These are phyloP conservation scores for Bombylius major DNA, from an alignment of 2,888 invertebrate genomes.

Conservation along the genomic window DNA sequence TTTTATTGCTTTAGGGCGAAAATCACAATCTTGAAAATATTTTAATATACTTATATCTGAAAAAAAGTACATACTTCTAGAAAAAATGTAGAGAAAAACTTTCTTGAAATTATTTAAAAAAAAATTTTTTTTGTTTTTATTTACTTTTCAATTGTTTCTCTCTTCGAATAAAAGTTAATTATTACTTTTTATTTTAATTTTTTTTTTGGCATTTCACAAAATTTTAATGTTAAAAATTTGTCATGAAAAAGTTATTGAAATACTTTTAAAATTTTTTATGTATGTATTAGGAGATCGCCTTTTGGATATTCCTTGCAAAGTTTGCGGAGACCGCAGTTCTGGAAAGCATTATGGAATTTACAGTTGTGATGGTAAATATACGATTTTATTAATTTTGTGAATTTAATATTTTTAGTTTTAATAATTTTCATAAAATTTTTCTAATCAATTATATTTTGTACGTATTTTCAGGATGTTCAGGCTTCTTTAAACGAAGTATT, in stretches of 20 bases:
- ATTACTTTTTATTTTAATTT: not conserved
- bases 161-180: no score
- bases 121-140: not conserved
- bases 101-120: not conserved
- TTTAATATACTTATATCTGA: no score
- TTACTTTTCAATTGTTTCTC: no score
- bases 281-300: conserved; percentile 72
- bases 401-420: not conserved
- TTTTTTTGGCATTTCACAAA: not conserved
- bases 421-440: no score
- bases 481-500: conserved; percentile 93
- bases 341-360: conserved; percentile 99
- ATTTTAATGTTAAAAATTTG: not conserved
- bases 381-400: not conserved
- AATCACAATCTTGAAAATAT: not conserved
- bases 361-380: conserved; percentile 86
- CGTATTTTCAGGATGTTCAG: conserved; percentile 64
- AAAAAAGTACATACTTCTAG: no score
- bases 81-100: no score
- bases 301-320: conserved; percentile 96
- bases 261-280: no score
- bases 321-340: conserved; percentile 96
- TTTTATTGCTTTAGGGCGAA: not conserved
- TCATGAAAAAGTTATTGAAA: not conserved
- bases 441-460: no score